These are phyloP conservation scores for Octonoba sinensis DNA, from an alignment of 2,888 invertebrate species.

Conservation along the genomic window DNA sequence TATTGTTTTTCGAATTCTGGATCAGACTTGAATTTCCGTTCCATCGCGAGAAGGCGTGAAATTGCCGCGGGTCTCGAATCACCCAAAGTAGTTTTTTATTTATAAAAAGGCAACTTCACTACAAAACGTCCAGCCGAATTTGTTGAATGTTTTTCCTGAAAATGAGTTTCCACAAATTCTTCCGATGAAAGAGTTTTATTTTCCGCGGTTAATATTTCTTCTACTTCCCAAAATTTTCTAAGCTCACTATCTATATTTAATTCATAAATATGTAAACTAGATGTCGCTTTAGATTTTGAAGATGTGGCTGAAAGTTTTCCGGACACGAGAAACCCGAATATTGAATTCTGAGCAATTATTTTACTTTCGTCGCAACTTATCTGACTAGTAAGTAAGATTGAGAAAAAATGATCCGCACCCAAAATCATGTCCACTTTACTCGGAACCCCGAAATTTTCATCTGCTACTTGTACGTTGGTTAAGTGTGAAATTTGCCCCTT, in stretches of 20 bases:
- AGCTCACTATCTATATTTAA: neutral
- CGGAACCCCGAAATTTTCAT: neutral
- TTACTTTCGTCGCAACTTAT: neutral
- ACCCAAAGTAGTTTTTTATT: neutral
- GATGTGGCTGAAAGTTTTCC: neutral
- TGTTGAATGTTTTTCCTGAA: neutral
- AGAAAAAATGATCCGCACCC: neutral
- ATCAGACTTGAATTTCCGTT: neutral
- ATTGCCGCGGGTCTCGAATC: neutral
- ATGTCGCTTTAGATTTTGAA: neutral
- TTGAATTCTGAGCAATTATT: conserved; percentile 1
- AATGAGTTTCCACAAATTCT: neutral
- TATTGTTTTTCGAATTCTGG: neutral
- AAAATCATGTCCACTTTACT: neutral
- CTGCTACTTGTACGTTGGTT: no score
- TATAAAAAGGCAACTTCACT: neutral
- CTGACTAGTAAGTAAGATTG: neutral
- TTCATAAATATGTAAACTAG: neutral
- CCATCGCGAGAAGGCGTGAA: neutral
- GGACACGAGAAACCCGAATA: neutral
- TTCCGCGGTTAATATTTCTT: neutral
- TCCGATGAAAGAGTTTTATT: neutral
- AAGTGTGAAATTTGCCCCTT: no score
- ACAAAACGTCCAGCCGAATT: neutral
- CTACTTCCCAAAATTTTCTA: neutral